phyloP scores from a whole-genome alignment of 2,888 invertebrate genomes.

The Drosophila anceps region DNA sequence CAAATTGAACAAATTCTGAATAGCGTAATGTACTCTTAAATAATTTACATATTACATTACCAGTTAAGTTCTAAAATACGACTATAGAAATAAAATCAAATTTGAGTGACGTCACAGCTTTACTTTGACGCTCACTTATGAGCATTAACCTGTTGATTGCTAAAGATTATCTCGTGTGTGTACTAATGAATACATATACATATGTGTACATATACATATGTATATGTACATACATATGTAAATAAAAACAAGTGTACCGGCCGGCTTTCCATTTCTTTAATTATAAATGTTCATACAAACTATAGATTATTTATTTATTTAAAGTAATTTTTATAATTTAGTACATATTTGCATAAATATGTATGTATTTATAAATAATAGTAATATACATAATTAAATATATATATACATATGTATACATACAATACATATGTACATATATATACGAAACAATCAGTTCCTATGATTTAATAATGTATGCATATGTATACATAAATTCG shows the following conservation, averaged over 20 bases:
- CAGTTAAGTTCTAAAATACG: neutral
- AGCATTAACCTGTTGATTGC: neutral
- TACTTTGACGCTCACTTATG: neutral
- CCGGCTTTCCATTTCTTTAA: neutral
- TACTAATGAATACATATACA: neutral
- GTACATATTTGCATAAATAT: too few species aligned
- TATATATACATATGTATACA: too few species aligned
- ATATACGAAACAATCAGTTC: too few species aligned
- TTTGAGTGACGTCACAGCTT: neutral
- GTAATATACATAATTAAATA: too few species aligned
- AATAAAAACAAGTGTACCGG: conserved; percentile 5
- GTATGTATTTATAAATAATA: too few species aligned
- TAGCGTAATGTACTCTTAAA: neutral
- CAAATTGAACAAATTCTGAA: neutral
- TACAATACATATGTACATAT: neutral
- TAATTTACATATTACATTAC: neutral
- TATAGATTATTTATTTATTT: neutral
- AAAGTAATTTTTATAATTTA: neutral
- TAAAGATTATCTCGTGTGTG: neutral
- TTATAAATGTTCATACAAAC: neutral
- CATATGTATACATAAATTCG: too few species aligned
- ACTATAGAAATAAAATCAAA: neutral
- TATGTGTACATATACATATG: neutral
- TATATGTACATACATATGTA: neutral
- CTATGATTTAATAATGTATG: neutral